Conservation (phyloP, 2,113 vertebrate genomes). For the Herpailurus yagouaroundi region DNA sequence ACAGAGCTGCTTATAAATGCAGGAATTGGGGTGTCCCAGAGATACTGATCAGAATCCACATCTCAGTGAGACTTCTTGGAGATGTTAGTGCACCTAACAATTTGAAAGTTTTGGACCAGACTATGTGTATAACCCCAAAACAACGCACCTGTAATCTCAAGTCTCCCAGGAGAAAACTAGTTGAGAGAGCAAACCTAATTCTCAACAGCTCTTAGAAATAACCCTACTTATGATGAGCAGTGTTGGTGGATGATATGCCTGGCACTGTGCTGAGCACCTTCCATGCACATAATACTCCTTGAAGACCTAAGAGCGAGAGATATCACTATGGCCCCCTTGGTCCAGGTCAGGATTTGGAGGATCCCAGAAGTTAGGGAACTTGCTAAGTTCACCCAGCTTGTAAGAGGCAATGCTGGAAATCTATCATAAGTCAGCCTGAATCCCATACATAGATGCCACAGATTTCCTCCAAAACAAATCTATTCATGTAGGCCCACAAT, state of each 20-base stretch:
- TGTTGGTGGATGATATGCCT: accelerated
- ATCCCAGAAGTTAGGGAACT: background rate
- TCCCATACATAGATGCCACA: too few relatives aligned
- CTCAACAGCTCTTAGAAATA: background rate
- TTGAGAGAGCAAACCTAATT: background rate
- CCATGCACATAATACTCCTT: too few relatives aligned
- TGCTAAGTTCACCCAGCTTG: background rate
- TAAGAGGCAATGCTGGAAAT: background rate
- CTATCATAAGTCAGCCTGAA: background rate
- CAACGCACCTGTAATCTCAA: background rate
- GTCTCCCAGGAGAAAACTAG: background rate
- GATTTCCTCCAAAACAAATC: background rate
- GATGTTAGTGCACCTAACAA: background rate
- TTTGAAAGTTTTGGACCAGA: background rate
- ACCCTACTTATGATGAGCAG: background rate
- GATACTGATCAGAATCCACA: background rate
- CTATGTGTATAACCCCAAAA: background rate
- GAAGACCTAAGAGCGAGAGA: background rate
- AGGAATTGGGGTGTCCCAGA: background rate
- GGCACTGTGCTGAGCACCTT: background rate
- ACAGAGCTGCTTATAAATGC: background rate
- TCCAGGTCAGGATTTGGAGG: background rate
- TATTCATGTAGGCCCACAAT: background rate
- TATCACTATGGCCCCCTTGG: too few relatives aligned
- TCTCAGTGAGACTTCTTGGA: background rate